These are phyloP conservation scores for Pogonophryne albipinna DNA, from an alignment of 2,797 vertebrate genomes.

Conservation along the genomic window DNA sequence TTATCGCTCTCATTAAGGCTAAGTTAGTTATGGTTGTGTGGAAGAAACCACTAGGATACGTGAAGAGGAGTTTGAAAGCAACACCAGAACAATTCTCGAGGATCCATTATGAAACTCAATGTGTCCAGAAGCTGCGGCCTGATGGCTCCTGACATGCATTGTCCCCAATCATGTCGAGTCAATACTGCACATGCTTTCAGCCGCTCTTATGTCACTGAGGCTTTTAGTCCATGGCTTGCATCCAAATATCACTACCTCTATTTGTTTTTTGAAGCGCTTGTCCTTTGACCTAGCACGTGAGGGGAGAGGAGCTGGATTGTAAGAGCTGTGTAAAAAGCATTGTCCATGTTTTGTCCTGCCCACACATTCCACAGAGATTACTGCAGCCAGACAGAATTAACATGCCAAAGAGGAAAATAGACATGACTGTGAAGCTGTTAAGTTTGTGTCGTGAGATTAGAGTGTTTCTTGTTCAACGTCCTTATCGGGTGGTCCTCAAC, in stretches of 20 bases:
- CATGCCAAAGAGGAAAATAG: conserved; percentile 23
- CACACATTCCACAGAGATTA: conserved; percentile 55
- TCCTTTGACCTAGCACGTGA: conserved; percentile 18
- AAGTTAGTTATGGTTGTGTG: background rate
- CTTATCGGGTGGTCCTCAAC: background rate
- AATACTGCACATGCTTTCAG: conserved; percentile 16
- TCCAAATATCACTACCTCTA: background rate
- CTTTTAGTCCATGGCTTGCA: background rate
- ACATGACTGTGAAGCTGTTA: conserved; percentile 16
- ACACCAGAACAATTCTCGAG: background rate
- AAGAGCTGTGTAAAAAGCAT: conserved; percentile 30
- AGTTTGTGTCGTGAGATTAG: background rate
- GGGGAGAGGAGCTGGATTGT: conserved; percentile 35
- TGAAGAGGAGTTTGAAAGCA: background rate
- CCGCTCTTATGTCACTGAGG: background rate
- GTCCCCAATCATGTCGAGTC: conserved; percentile 13
- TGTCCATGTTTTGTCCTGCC: conserved; percentile 36
- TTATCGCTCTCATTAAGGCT: background rate
- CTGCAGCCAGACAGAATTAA: conserved; percentile 34
- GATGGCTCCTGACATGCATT: conserved; percentile 1
- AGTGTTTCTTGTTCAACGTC: background rate
- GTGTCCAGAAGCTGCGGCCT: conserved; percentile 9
- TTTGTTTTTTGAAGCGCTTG: conserved; percentile 4
- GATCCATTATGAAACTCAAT: background rate
- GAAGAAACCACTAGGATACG: background rate